Percentiles rank a stretch among this genome's conserved stretches.
phyloP scores from a whole-genome alignment of 1,140 invertebrate species.

The Trichomalopsis sarcophagae region DNA sequence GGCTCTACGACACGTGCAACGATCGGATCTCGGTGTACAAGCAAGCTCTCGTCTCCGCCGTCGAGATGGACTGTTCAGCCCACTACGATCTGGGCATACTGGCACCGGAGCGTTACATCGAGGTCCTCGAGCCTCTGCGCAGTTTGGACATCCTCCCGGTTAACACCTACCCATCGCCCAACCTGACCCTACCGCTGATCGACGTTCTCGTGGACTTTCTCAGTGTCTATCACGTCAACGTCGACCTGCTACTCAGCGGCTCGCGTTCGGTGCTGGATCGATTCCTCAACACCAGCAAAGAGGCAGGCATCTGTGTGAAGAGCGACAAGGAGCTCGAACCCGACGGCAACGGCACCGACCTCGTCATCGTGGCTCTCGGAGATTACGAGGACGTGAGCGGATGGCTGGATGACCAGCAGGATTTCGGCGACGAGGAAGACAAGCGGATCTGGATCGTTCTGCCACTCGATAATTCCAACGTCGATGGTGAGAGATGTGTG shows the following conservation, averaged over 20 bases:
- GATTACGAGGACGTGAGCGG: slow-evolving; percentile 57
- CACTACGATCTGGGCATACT: slow-evolving; percentile 67
- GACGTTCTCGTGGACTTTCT: slow-evolving; percentile 64
- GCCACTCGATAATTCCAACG: slow-evolving; percentile 62
- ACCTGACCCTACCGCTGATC: slow-evolving; percentile 62
- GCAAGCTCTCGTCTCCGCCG: slow-evolving; percentile 60
- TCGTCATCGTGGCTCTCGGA: slow-evolving; percentile 63
- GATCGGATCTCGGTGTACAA: slow-evolving; percentile 66
- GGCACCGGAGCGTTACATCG: slow-evolving; percentile 58
- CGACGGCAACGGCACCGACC: slow-evolving; percentile 8
- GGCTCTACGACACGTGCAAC: slow-evolving; percentile 68
- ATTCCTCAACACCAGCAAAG: slow-evolving; percentile 59
- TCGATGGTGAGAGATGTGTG: slow-evolving; percentile 58
- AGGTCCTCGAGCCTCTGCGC: slow-evolving; percentile 62
- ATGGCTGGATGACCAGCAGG: slow-evolving; percentile 61
- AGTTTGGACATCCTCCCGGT: slow-evolving; percentile 64
- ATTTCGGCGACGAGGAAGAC: slow-evolving; percentile 29
- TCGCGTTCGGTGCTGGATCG: slow-evolving; percentile 51
- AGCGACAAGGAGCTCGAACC: slow-evolving; percentile 51
- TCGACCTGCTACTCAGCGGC: slow-evolving; percentile 64
- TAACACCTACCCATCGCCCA: slow-evolving; percentile 60
- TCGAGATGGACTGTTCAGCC: slow-evolving; percentile 63
- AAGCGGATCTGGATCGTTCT: slow-evolving; percentile 64
- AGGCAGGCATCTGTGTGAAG: slow-evolving; percentile 67
- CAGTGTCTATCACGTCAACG: slow-evolving; percentile 58